Evolutionary conservation across 2,113 vertebrate species (phyloP).

Genomic region (Pholis gunnellus): DNA sequence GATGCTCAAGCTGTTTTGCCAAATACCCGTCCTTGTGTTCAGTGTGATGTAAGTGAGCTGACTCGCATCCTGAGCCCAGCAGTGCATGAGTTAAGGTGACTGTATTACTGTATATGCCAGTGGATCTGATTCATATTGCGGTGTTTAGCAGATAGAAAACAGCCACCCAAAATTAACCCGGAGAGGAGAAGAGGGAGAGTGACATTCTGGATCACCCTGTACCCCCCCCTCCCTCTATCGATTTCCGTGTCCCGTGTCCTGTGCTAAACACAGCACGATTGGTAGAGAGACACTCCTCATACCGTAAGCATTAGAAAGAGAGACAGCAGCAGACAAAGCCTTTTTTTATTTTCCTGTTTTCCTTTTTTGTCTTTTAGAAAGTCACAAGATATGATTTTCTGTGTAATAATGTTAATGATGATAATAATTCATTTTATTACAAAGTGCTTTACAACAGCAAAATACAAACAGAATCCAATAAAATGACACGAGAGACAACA

Average conservation of each 20-base stretch:
- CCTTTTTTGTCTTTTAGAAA: neutral
- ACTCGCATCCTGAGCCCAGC: neutral
- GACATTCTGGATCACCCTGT: constrained; percentile 55
- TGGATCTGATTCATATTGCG: constrained; percentile 47
- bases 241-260: constrained; percentile 61
- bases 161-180: constrained; percentile 23
- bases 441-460: neutral
- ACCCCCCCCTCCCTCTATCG: constrained; percentile 51
- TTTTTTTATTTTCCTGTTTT: neutral
- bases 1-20: constrained; percentile 2
- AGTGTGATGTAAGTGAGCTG: neutral
- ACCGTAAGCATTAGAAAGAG: neutral
- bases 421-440: neutral
- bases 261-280: constrained; percentile 50
- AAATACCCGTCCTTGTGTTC: neutral
- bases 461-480: neutral
- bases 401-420: neutral
- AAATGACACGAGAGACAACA: neutral
- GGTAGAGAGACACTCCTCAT: constrained; percentile 20
- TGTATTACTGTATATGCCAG: constrained; percentile 14
- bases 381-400: constrained; percentile 22
- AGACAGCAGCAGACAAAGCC: constrained; percentile 3
- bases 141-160: constrained; percentile 31
- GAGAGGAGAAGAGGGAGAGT: constrained; percentile 28
- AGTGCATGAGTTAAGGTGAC: constrained; percentile 10